Percentiles rank a stretch among this genome's conserved stretches.
phyloP scores from a whole-genome alignment of 2,888 invertebrate genomes.

The Cancer borealis region DNA sequence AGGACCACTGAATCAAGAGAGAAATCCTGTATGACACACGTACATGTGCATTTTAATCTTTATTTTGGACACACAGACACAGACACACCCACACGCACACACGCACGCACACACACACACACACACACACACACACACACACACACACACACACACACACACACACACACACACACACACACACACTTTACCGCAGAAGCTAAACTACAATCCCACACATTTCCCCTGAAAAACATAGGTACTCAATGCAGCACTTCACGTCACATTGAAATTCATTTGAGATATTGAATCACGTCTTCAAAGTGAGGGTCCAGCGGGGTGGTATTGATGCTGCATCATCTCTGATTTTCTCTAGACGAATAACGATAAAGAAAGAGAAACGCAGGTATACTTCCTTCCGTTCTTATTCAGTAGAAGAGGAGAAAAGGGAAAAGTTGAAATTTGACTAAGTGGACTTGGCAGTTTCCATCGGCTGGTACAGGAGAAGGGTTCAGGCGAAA shows the following conservation, averaged over 20 bases:
- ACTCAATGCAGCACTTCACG: neutral
- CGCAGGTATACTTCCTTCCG: neutral
- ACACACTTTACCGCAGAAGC: neutral
- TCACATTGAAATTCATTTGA: neutral
- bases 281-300: neutral
- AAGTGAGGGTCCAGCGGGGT: neutral
- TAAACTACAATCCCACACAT: neutral
- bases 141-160: slow-evolving; percentile 6
- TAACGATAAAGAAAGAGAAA: neutral
- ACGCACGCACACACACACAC: neutral
- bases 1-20: neutral
- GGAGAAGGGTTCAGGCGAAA: neutral
- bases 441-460: slow-evolving; percentile 42
- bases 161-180: neutral
- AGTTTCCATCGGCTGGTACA: slow-evolving; percentile 11
- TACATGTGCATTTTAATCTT: neutral
- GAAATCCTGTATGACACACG: neutral
- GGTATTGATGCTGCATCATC: neutral
- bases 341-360: neutral
- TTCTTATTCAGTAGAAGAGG: slow-evolving; percentile 12
- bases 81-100: neutral
- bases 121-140: neutral
- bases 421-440: slow-evolving; percentile 15
- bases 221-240: neutral
- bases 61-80: neutral